Conservation (phyloP, 2,888 invertebrate genomes). For the Charanyca ferruginea region DNA sequence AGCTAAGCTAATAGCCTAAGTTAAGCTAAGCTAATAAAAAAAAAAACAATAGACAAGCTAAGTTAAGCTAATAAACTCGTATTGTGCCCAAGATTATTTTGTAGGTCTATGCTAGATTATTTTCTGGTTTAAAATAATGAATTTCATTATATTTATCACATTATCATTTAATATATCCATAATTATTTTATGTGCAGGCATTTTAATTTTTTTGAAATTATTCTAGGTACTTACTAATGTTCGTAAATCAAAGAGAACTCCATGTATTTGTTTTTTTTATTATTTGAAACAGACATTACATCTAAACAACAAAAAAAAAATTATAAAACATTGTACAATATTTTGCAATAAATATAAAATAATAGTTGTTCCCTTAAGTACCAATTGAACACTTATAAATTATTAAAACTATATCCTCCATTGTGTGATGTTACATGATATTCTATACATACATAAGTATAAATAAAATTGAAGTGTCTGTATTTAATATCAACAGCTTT, state of each 20-base stretch:
- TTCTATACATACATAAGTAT: too few relatives aligned
- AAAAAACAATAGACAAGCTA: too few relatives aligned
- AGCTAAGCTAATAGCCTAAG: too few relatives aligned
- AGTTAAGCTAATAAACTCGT: not conserved
- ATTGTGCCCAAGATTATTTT: not conserved
- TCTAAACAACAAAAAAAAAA: slow-evolving; percentile 41
- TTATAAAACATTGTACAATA: slow-evolving; percentile 37
- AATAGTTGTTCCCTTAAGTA: slow-evolving; percentile 70
- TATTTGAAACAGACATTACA: slow-evolving; percentile 42
- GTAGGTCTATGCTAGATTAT: not conserved
- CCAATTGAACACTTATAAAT: slow-evolving; percentile 70
- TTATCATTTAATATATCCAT: not conserved
- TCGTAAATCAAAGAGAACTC: not conserved
- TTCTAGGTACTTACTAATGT: not conserved
- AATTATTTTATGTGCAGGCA: not conserved
- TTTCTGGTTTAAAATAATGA: not conserved
- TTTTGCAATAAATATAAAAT: slow-evolving; percentile 39
- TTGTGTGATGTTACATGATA: slow-evolving; percentile 48
- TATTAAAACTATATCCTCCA: slow-evolving; percentile 51
- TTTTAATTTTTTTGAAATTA: not conserved
- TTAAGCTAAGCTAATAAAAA: too few relatives aligned
- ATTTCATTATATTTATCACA: not conserved
- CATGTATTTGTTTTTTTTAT: slow-evolving; percentile 19
- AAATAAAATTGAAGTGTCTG: too few relatives aligned
- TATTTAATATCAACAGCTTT: too few relatives aligned